Evolutionary conservation across 30 jellyfish, hydroid and myxozoan genomes (phyloP), one percentile per base, ranked within the genome.

Genomic region (Cassiopea andromeda): DNA sequence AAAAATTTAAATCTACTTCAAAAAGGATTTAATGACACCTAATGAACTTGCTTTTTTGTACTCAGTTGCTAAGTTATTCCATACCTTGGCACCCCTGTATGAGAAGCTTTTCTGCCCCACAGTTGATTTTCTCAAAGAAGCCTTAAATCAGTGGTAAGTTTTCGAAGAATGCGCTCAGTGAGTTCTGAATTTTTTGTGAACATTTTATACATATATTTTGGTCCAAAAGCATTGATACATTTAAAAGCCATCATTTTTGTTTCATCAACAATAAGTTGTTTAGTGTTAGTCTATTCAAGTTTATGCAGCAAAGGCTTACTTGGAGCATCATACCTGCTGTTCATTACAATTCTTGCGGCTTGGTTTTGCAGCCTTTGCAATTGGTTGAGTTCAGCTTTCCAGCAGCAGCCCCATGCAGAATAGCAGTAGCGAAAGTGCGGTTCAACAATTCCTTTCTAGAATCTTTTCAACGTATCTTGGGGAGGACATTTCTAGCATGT

Each of bases 371-470:
- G 92, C 49, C 71, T 84, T 73, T 84, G 85, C 87, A 84, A 47
- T 47, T 84, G 77, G 47, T 49, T 69, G 16, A 84, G 72, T 74
- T 84, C 78, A 3, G 69, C 57, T 70, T 75, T 16, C 50, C 88
- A 73, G 46, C 45, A 50, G 47, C 88, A 74, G 88, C 93, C 88
- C 93, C 87, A 73, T 38, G 74, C 87, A 85, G 88, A 75, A 44
- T 70, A 85, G 77, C 89, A 73, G 50, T 73, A 76, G 60, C 89
- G 82, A 75, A 85, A 85, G 57, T 85, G 88, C 9, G 82, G 89
- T 88, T 75, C 93, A 18, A 85, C 88, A 2, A 85, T 85, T 57
- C 89, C 89, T 48, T 89, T 85, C 54, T 85, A 85, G 43, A 85
- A 82, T 44, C 82, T 85, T 44, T 75, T 18, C 87, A 85, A 48